Evolutionary conservation across 2,888 invertebrate species (phyloP), one percentile per base, ranked within the genome.

Genomic region (Pheosia tremula): DNA sequence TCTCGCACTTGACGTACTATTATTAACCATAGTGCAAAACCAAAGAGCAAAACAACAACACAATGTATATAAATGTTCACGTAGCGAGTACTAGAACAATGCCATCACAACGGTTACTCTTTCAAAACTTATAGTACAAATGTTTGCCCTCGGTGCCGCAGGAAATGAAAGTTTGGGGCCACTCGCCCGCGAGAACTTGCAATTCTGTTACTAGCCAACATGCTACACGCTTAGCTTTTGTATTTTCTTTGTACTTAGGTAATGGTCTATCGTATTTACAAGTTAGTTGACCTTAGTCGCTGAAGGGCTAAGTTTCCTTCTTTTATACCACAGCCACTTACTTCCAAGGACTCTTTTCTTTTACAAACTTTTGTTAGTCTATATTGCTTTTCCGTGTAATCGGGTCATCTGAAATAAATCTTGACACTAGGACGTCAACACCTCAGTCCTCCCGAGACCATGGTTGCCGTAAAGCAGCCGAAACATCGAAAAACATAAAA

Each of bases 61-160:
- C 6, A 11, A 49, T 49, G n/a, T n/a, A 49, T n/a, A 4, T n/a
- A 9, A 49, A 49, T 13, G n/a, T n/a, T 5, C 49, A n/a, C 49
- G n/a, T 43, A 24, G 37, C 53, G 11, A 38, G n/a, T n/a, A 38
- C 54, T 37, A 7, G 11, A 37, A 38, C 38, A 38, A 38, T 54
- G 38, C 3, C 11, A 54, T 38, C 54, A 6, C 38, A 54, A 54
- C n/a, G 36, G 53, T 36, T 54, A 55, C 53, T 36, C 43, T 52
- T 50, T 41, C 60, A 60, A 41, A 59, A 59, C 55, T 59, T 49
- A 55, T 47, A 45, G 59, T 39, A 56, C 56, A 60, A 60, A 59
- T 56, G 59, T 59, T 59, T 60, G 56, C 43, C 38, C 60, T 39
- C 37, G 56, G 56, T 49, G 56, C 49, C 50, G 36, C 52, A 36